Percentiles rank a stretch among this genome's conserved stretches.
phyloP scores from a whole-genome alignment of 2,797 vertebrate species.

The Sitta carolinensis region DNA sequence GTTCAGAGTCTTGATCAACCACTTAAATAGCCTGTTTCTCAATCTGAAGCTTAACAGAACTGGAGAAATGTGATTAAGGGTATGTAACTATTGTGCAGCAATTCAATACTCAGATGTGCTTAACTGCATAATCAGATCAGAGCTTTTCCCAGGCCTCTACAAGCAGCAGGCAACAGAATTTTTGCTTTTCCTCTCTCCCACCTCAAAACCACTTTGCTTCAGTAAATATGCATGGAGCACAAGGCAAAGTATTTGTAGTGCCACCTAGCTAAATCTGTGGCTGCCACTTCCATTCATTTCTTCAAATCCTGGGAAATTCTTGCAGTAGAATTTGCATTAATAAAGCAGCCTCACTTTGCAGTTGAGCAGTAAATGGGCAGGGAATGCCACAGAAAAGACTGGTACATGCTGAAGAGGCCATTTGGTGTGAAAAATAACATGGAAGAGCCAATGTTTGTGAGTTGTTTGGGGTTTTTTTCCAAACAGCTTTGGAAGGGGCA shows the following conservation, averaged over 20 bases:
- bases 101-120: not conserved
- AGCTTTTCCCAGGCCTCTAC: not conserved
- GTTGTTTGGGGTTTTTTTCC: not conserved
- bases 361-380: not conserved
- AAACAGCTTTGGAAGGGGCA: not conserved
- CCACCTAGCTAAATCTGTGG: not conserved
- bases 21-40: not conserved
- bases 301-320: not conserved
- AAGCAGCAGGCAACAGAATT: not conserved
- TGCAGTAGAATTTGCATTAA: not conserved
- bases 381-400: not conserved
- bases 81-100: not conserved
- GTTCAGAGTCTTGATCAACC: not conserved
- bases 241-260: not conserved
- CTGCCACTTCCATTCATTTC: not conserved
- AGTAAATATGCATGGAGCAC: not conserved
- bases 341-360: not conserved
- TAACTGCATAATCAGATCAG: not conserved
- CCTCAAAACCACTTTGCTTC: not conserved
- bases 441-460: not conserved
- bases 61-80: not conserved
- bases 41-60: not conserved
- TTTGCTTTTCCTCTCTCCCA: not conserved
- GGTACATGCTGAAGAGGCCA: not conserved
- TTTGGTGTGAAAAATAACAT: not conserved